Base-by-base conservation (phyloP, 2,113 vertebrate species). In the Seriola rivoliana region DNA sequence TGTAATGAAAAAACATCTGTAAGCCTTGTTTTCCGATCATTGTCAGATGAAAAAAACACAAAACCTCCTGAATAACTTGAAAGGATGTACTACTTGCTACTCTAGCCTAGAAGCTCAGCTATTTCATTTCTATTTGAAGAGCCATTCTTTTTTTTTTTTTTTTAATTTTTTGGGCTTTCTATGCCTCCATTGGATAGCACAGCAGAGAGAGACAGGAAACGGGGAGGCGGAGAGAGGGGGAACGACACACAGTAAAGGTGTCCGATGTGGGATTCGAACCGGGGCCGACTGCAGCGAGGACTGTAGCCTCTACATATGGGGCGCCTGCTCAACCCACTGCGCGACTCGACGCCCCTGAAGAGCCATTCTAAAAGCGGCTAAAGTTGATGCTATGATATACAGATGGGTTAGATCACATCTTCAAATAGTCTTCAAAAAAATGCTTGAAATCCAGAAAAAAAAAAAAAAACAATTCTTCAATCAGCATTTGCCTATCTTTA, bases 71-170 rank as follows among this genome's bases (percentile, higher is more conserved):
- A 44, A 46, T 62, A 60, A 60, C 11, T 16, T 50, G 36, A 50
- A 71, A n/a, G 4, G 38, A 69, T 69, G 17, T 52, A 21, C 25
- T 65, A 16, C 32, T 71, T 3, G 0, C 9, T 32, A 17, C 12
- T 65, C 4, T 17, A 50, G 32, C 29, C 19, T 8, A 8, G 16
- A 64, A 48, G 50, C 13, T 25, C 34, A 23, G 54, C 34, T 40
- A 10, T 23, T 8, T 64, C 11, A 66, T 48, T 66, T 75, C 21
- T 42, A 75, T 79, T 40, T 75, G 11, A 58, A 25, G 42, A 58
- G 32, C 21, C 9, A 17, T n/a, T 67, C 63, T 54, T 23, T 23
- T 23, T 23, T 23, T 23, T 23, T 54, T 23, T 23, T 23, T 23
- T 23, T 23, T 23, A 23, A 23, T 23, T 23, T 23, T 23, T 23